A percentile compares a stretch with the other conserved stretches of the same genome.
These are phyloP conservation scores for Homarus gammarus DNA, from an alignment of 2,888 invertebrate species.

Conservation along the genomic window DNA sequence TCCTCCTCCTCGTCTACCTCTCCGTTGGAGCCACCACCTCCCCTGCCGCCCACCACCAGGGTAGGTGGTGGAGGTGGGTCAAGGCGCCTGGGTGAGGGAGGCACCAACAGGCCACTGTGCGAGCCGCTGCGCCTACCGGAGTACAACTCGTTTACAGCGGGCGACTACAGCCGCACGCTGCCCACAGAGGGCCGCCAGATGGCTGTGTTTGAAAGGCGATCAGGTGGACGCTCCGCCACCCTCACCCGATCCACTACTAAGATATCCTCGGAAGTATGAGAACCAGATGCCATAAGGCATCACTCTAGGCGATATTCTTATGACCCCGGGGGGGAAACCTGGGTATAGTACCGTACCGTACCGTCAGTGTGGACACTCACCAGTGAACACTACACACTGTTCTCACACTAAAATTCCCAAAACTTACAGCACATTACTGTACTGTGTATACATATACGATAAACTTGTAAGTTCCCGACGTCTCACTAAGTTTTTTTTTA, in stretches of 20 bases:
- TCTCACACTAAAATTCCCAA: background rate
- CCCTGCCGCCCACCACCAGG: background rate
- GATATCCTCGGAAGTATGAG: conserved; percentile 61
- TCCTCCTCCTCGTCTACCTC: conserved; percentile 50
- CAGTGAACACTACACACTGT: background rate
- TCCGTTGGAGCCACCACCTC: conserved; percentile 37
- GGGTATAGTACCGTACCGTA: background rate
- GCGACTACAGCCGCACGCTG: conserved; percentile 60
- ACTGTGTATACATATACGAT: no score
- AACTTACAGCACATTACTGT: no score
- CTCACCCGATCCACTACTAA: conserved; percentile 50
- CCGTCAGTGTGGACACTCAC: background rate
- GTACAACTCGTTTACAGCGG: conserved; percentile 69
- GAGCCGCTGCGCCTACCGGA: conserved; percentile 63
- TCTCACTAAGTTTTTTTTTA: no score
- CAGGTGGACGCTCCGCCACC: conserved; percentile 21
- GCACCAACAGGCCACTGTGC: background rate
- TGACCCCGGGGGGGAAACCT: background rate
- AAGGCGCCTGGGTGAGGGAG: conserved; percentile 7
- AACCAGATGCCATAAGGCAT: conserved; percentile 1
- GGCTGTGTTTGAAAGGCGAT: conserved; percentile 56
- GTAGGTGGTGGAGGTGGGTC: background rate
- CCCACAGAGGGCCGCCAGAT: conserved; percentile 65
- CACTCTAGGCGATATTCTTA: background rate
- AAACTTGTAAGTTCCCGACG: no score